These are phyloP conservation scores for Drosophila mojavensis DNA, from an alignment of 1,140 invertebrate species.

Conservation along the genomic window DNA sequence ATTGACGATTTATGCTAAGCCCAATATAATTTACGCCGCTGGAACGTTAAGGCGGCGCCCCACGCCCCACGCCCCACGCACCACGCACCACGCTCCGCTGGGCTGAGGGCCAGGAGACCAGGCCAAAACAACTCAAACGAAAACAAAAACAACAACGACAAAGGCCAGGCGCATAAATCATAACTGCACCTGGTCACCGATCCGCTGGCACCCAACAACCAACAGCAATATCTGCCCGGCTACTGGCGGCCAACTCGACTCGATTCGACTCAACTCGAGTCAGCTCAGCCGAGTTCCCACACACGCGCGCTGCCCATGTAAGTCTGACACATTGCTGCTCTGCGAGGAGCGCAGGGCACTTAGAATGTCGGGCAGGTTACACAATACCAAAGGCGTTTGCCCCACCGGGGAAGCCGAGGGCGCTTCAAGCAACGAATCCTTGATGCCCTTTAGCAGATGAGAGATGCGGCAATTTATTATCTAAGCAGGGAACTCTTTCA, in stretches of 20 bases:
- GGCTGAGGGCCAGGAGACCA: conserved; percentile 5
- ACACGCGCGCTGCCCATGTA: conserved; percentile 57
- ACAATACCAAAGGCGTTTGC: conserved; percentile 42
- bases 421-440: conserved; percentile 10
- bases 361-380: conserved; percentile 72
- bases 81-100: background rate
- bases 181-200: conserved; percentile 72
- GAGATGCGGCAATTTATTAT: too few species aligned
- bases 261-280: too few species aligned
- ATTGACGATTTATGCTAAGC: conserved; percentile 81
- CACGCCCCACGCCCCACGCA: conserved; percentile 2
- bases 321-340: conserved; percentile 23
- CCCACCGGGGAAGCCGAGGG: background rate
- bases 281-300: conserved; percentile 65
- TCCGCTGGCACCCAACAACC: conserved; percentile 18
- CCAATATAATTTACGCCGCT: conserved; percentile 80
- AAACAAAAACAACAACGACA: conserved; percentile 1
- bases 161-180: conserved; percentile 66
- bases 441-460: conserved; percentile 20
- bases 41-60: conserved; percentile 65
- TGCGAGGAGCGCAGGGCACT: conserved; percentile 1
- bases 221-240: conserved; percentile 31
- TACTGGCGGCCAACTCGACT: conserved; percentile 49
- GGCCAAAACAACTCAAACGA: conserved; percentile 5
- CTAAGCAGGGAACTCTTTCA: too few species aligned